phyloP scores from a whole-genome alignment of 2,113 vertebrate genomes.

The Apus apus region DNA sequence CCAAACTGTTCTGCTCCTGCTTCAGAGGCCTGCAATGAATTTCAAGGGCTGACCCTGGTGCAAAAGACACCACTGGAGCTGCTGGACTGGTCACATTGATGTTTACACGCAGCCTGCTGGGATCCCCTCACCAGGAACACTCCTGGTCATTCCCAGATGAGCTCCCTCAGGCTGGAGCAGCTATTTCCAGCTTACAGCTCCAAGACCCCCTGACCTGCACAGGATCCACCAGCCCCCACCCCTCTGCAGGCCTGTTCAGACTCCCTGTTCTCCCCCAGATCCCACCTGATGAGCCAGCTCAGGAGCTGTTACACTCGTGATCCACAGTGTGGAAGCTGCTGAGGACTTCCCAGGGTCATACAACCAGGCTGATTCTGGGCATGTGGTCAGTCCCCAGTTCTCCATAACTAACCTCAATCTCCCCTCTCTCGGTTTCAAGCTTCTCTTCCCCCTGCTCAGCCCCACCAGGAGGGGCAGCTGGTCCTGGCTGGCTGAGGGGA shows the following conservation, averaged over 20 bases:
- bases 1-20: not conserved
- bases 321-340: conserved; percentile 73
- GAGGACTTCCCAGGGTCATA: conserved; percentile 78
- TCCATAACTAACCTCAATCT: no score
- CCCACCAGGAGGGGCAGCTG: not conserved
- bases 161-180: not conserved
- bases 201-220: not conserved
- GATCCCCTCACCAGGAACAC: not conserved
- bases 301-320: conserved; percentile 79
- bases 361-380: conserved; percentile 75
- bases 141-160: not conserved
- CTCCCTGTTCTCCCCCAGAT: not conserved
- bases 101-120: accelerated
- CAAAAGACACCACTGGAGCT: not conserved
- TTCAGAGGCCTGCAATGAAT: no score
- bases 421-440: no score
- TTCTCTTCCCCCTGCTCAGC: not conserved
- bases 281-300: conserved; percentile 84
- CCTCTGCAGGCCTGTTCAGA: no score
- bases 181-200: not conserved
- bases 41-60: not conserved
- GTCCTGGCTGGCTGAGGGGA: no score
- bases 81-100: not conserved
- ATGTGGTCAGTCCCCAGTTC: conserved; percentile 84
- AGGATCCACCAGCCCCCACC: accelerated